Evolutionary conservation across 2,888 invertebrate genomes (phyloP).

Genomic region (Pomacea canaliculata): DNA sequence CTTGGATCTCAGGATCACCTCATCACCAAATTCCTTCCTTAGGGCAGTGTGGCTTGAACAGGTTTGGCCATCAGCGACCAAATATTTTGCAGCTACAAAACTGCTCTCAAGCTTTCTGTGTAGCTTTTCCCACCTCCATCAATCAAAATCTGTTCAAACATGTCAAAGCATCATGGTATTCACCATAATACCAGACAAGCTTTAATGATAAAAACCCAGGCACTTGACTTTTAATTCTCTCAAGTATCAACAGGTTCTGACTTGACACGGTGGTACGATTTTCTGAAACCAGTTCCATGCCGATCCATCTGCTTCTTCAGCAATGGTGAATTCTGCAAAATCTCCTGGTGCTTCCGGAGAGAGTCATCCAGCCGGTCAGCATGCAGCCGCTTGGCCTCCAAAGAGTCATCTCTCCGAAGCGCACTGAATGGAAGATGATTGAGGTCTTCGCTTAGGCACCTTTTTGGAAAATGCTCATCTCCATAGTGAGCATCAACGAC

Average conservation of each 20-base stretch:
- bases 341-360: conserved; percentile 34
- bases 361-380: conserved; percentile 36
- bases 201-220: too few species aligned
- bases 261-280: conserved; percentile 34
- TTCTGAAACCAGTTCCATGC: conserved; percentile 35
- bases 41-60: too few species aligned
- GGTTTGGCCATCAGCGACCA: too few species aligned
- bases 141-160: too few species aligned
- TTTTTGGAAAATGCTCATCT: conserved; percentile 16
- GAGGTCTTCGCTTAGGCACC: conserved; percentile 15
- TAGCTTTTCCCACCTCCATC: too few species aligned
- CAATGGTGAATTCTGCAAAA: conserved; percentile 35
- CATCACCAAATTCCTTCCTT: too few species aligned
- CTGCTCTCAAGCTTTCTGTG: too few species aligned
- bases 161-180: too few species aligned
- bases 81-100: too few species aligned
- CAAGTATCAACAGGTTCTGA: conserved; percentile 31
- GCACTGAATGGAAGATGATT: conserved; percentile 1
- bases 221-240: not conserved
- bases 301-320: conserved; percentile 33
- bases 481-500: conserved; percentile 15
- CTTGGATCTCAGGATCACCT: too few species aligned
- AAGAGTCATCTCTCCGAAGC: conserved; percentile 24
- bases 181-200: too few species aligned
- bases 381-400: conserved; percentile 30